A percentile compares a stretch with the other conserved stretches of the same genome.
phyloP scores from a whole-genome alignment of 2,113 vertebrate species.

The Mirza zaza region DNA sequence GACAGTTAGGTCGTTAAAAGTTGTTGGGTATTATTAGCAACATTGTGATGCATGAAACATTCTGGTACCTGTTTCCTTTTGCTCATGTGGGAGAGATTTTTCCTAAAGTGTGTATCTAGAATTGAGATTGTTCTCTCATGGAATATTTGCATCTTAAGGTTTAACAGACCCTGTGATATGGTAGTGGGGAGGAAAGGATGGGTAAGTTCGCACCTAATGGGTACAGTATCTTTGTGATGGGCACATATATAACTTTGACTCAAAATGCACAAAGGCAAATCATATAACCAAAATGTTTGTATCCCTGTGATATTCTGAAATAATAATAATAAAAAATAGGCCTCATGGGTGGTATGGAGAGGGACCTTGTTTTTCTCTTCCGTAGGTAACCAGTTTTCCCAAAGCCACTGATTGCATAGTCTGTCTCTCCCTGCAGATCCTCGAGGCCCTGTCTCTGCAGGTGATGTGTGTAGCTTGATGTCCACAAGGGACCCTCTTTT shows the following conservation, averaged over 20 bases:
- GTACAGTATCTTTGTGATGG: too few species aligned
- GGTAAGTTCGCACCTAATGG: too few species aligned
- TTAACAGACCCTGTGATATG: not conserved
- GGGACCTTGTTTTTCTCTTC: not conserved
- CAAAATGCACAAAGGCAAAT: too few species aligned
- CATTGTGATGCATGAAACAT: not conserved
- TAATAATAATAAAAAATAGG: not conserved
- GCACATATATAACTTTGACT: too few species aligned
- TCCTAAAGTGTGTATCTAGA: not conserved
- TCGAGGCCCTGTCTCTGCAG: not conserved
- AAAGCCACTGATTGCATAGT: not conserved
- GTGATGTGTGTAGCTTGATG: not conserved
- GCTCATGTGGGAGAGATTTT: not conserved
- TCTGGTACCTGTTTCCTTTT: not conserved
- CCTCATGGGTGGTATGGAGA: not conserved
- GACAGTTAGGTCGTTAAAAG: not conserved
- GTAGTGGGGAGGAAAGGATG: too few species aligned
- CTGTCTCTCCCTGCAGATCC: not conserved
- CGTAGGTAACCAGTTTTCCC: not conserved
- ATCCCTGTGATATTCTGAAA: too few species aligned
- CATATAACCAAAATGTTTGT: too few species aligned
- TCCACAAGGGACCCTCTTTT: rapidly evolving
- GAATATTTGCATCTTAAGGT: not conserved
- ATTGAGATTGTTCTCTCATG: not conserved
- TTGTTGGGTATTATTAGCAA: not conserved